Conservation (phyloP, 2,888 invertebrate genomes). For the Malthinus seriepunctatus region DNA sequence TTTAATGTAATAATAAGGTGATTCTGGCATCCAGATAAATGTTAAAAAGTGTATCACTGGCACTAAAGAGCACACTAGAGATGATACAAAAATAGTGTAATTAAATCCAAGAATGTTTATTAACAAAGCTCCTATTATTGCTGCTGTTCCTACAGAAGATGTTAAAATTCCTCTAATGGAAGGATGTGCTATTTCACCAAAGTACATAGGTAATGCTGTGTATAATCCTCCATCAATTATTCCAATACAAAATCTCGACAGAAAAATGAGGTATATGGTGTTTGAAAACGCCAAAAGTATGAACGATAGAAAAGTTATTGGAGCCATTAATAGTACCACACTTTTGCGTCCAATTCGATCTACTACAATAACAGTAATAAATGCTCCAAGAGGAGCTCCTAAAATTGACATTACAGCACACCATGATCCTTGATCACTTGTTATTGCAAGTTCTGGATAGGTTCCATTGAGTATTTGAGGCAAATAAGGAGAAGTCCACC, state of each 20-base stretch:
- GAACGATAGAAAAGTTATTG: constrained; percentile 62
- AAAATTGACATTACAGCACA: constrained; percentile 67
- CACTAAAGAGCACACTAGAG: constrained; percentile 61
- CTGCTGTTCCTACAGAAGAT: constrained; percentile 61
- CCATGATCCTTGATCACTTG: constrained; percentile 61
- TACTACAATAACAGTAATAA: constrained; percentile 64
- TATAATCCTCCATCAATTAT: constrained; percentile 56
- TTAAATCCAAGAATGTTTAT: constrained; percentile 65
- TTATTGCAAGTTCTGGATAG: constrained; percentile 58
- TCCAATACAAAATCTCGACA: constrained; percentile 54
- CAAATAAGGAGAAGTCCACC: constrained; percentile 65
- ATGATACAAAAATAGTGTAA: constrained; percentile 60
- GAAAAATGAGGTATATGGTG: constrained; percentile 61
- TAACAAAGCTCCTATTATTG: constrained; percentile 62
- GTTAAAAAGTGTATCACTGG: constrained; percentile 61
- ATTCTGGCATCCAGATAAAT: constrained; percentile 69
- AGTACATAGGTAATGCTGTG: constrained; percentile 59
- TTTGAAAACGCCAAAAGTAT: constrained; percentile 63
- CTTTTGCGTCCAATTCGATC: constrained; percentile 66
- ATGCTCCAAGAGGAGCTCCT: constrained; percentile 65
- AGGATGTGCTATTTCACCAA: constrained; percentile 64
- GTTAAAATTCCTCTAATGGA: constrained; percentile 63
- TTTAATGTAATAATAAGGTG: constrained; percentile 58
- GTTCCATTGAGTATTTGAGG: constrained; percentile 53
- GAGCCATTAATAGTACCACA: constrained; percentile 42